Base-by-base conservation (phyloP, 2,888 invertebrate species). In the Tetramorium bicarinatum region DNA sequence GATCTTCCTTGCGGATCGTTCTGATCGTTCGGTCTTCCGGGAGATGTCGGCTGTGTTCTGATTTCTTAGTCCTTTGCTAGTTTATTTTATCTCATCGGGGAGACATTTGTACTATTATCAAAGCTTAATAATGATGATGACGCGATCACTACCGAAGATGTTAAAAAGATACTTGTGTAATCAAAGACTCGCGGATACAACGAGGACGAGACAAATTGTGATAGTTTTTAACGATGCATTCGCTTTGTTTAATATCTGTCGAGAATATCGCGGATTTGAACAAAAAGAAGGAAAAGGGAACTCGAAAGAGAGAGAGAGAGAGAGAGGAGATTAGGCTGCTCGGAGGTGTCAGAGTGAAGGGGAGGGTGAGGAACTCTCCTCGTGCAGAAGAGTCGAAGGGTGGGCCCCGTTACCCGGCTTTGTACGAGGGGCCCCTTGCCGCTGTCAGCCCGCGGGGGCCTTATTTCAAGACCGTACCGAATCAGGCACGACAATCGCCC, bases 401-500 rank as follows among this genome's bases (percentile, higher is more conserved):
- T 90, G 90, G 90, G 91, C 91, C 86, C 90, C 90, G 90, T 90
- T 90, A 90, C 88, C 83, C 91, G 90, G 92, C 91, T 92, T 93
- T 91, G 92, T 92, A 91, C 91, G 91, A 84, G 79, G 80, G 85
- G 82, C 75, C 87, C 85, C 75, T 84, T 88, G 91, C 91, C 91
- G 93, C 91, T 92, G 92, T 93, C 90, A 92, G 93, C 88, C 91
- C 91, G 90, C 91, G 91, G 92, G 91, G 91, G 92, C 92, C 92
- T 92, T 91, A 92, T 93, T 93, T 92, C 92, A 89, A 91, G 91
- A 93, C 92, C 93, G 92, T 92, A 87, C 91, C 92, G 89, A 93
- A 93, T 93, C 92, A 91, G 93, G 91, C 93, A 94, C 92, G 93
- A 93, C 93, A 92, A 94, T 93, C 91, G 92, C 92, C 92, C 92